A percentile compares a stretch with the other conserved stretches of the same genome.
phyloP scores from a whole-genome alignment of 2,888 invertebrate species.

The Criorhina ranunculi region DNA sequence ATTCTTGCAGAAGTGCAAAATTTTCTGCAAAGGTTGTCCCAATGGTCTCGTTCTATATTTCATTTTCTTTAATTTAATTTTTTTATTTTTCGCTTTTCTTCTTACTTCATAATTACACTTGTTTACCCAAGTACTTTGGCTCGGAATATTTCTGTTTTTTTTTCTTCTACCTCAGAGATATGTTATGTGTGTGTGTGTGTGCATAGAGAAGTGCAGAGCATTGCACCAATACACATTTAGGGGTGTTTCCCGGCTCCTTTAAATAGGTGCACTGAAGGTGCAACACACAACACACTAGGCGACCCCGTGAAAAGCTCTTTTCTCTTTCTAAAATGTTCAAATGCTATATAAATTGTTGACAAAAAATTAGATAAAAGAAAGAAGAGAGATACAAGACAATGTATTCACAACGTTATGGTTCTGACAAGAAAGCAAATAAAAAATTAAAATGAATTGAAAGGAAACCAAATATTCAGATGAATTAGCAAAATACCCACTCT shows the following conservation, averaged over 20 bases:
- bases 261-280: conserved; percentile 67
- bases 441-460: conserved; percentile 23
- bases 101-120: conserved; percentile 69
- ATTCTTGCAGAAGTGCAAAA: conserved; percentile 38
- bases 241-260: conserved; percentile 71
- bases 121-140: conserved; percentile 63
- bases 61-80: conserved; percentile 65
- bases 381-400: conserved; percentile 34
- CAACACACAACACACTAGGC: conserved; percentile 44
- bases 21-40: conserved; percentile 58
- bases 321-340: conserved; percentile 6
- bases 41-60: conserved; percentile 73
- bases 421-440: conserved; percentile 52
- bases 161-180: conserved; percentile 11
- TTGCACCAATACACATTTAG: conserved; percentile 55
- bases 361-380: conserved; percentile 25
- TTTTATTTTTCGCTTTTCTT: conserved; percentile 2
- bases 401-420: conserved; percentile 67
- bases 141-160: conserved; percentile 14
- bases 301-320: conserved; percentile 62
- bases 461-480: conserved; percentile 64
- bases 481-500: conserved; percentile 12
- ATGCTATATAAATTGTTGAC: conserved; percentile 41
- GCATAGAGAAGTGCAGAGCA: conserved; percentile 32
- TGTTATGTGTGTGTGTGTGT: background rate